A percentile compares a stretch with the other conserved stretches of the same genome.
These are phyloP conservation scores for Hydra vulgaris DNA, from an alignment of 30 jellyfish, hydroid and myxozoan genomes.

Conservation along the genomic window DNA sequence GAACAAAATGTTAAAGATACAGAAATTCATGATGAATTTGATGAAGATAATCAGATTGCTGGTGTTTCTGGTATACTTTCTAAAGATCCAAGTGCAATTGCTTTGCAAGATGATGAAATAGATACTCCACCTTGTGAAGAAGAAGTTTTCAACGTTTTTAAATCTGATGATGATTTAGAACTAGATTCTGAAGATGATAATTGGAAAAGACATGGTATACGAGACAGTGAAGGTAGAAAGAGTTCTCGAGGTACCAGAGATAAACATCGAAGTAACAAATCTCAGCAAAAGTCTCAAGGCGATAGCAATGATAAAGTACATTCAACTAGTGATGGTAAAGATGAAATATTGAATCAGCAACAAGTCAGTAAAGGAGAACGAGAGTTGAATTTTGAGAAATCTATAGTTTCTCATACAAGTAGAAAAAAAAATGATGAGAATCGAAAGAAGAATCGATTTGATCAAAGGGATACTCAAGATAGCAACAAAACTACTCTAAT, in stretches of 20 bases:
- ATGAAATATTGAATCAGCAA: neutral
- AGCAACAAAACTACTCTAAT: neutral
- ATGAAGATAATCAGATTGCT: neutral
- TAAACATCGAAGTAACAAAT: neutral
- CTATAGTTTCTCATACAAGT: neutral
- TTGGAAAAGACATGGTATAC: neutral
- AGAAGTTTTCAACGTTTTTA: slow-evolving; percentile 1
- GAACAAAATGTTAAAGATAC: neutral
- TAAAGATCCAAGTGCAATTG: neutral
- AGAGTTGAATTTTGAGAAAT: neutral
- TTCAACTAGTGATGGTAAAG: neutral
- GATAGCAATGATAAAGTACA: neutral
- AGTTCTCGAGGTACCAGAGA: neutral
- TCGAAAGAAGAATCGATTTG: neutral
- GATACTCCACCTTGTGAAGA: slow-evolving; percentile 7
- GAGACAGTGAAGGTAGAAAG: neutral
- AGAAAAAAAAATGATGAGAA: neutral
- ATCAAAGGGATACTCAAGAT: neutral
- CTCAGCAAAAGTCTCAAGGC: neutral
- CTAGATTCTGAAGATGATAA: slow-evolving; percentile 1
- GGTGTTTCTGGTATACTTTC: neutral
- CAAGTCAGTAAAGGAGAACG: neutral
- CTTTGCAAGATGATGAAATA: neutral
- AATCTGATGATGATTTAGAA: slow-evolving; percentile 9
- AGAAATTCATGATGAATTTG: neutral